Evolutionary conservation across 1,140 invertebrate genomes (phyloP), one percentile per base, ranked within the genome.

Genomic region (Dolichoris vasculosae): DNA sequence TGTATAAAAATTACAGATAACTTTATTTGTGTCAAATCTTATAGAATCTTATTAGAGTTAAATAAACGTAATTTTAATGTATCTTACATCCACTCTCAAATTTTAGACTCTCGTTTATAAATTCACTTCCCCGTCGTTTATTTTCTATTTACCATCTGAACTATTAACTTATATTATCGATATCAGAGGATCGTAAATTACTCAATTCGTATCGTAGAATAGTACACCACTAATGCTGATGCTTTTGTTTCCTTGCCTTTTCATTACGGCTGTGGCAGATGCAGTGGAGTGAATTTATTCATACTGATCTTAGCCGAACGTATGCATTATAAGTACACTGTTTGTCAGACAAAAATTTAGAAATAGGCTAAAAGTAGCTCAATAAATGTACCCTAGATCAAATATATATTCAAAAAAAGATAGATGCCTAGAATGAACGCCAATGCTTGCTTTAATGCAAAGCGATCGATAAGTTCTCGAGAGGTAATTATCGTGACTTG

Each of bases 331-430:
- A 81, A 87, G 79, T 87, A 87, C 82, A 43, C 30, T 87, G 84
- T 88, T 90, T 89, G 88, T 89, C 89, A 88, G 88, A 87, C 86
- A 80, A 83, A 88, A 91, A 90, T 73, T 43, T 91, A 55, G 17
- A 75, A 64, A 90, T 90, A 90, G 88, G 90, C 92, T 93, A 93
- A 93, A 93, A 90, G 93, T 93, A 93, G 93, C 90, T 86, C 89
- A 86, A 88, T 92, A 91, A 38, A 79, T n/a, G 0, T 69, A 92
- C 93, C 92, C 92, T 93, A 91, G 90, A 92, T 86, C 81, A 73
- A 55, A 48, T 55, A 43, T 35, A 81, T 11, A 38, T 6, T 55
- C 15, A 73, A 38, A 73, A 38, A 43, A 48, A 63, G 83, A 90
- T 90, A 87, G 88, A 90, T 90, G 40, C 7, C 35, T 63, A 48